These are phyloP conservation scores for Pachyuromys duprasi DNA, from an alignment of 2,797 vertebrate genomes.

Conservation along the genomic window DNA sequence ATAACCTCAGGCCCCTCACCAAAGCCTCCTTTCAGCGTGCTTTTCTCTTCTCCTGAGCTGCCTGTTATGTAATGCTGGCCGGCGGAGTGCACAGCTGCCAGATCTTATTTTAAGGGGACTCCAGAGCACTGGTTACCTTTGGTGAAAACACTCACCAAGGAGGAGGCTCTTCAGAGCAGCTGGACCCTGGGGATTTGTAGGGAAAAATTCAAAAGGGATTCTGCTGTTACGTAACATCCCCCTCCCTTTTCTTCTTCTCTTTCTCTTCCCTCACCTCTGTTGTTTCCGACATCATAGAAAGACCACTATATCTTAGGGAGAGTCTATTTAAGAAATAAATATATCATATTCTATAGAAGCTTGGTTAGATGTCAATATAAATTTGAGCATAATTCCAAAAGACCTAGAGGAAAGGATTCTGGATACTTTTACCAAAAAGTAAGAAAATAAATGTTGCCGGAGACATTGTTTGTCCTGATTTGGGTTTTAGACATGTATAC, in stretches of 20 bases:
- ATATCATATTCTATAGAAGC: neutral
- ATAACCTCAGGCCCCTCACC: neutral
- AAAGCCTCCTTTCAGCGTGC: conserved; percentile 40
- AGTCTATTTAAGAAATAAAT: conserved; percentile 56
- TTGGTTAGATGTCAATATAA: neutral
- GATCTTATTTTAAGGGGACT: conserved; percentile 51
- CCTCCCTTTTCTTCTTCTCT: neutral
- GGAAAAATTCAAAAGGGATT: neutral
- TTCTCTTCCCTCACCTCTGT: neutral
- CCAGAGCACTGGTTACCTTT: conserved; percentile 4
- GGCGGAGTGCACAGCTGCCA: conserved; percentile 56
- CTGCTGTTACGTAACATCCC: conserved; percentile 71
- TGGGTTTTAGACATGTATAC: neutral
- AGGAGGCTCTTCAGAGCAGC: conserved; percentile 7
- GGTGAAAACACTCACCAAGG: conserved; percentile 21
- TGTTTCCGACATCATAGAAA: conserved; percentile 40
- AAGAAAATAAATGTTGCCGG: neutral
- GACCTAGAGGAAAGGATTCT: neutral
- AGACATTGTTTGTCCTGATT: neutral
- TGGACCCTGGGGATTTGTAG: neutral
- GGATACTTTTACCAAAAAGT: neutral
- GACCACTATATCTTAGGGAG: neutral
- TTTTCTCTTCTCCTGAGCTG: conserved; percentile 64
- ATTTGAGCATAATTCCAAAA: conserved; percentile 48
- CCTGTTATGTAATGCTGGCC: conserved; percentile 69